These are phyloP conservation scores for Oscheius sp. DNA, from an alignment of 2,888 invertebrate species.

Conservation along the genomic window DNA sequence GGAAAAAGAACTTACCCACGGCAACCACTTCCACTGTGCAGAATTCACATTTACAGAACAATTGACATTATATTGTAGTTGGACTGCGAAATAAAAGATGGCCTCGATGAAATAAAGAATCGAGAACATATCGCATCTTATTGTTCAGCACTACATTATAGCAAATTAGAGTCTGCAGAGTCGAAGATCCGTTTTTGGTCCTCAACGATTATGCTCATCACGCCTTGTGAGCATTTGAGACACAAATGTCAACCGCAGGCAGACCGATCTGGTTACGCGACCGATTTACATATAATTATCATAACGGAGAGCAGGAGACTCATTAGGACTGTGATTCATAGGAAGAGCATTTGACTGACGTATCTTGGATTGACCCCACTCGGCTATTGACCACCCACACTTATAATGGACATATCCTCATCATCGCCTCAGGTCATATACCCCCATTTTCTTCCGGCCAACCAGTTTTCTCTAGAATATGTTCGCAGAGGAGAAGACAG, in stretches of 20 bases:
- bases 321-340: slow-evolving; percentile 38
- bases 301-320: slow-evolving; percentile 34
- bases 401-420: slow-evolving; percentile 17
- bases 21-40: too few relatives aligned
- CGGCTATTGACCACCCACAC: slow-evolving; percentile 21
- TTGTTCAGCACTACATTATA: not conserved
- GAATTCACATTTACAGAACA: too few relatives aligned
- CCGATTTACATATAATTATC: slow-evolving; percentile 40
- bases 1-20: too few relatives aligned
- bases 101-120: too few relatives aligned
- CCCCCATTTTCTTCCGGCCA: not conserved
- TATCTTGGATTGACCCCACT: slow-evolving; percentile 32
- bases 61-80: too few relatives aligned
- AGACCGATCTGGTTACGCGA: slow-evolving; percentile 32
- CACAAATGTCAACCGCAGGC: slow-evolving; percentile 31
- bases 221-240: slow-evolving; percentile 17
- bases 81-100: too few relatives aligned
- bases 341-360: slow-evolving; percentile 39
- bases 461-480: not conserved
- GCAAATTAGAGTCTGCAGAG: not conserved
- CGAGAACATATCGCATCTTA: too few relatives aligned
- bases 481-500: not conserved
- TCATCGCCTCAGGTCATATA: not conserved
- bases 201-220: slow-evolving; percentile 3
- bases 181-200: not conserved